phyloP scores from a whole-genome alignment of 2,797 vertebrate species.

The Taeniopygia guttata region DNA sequence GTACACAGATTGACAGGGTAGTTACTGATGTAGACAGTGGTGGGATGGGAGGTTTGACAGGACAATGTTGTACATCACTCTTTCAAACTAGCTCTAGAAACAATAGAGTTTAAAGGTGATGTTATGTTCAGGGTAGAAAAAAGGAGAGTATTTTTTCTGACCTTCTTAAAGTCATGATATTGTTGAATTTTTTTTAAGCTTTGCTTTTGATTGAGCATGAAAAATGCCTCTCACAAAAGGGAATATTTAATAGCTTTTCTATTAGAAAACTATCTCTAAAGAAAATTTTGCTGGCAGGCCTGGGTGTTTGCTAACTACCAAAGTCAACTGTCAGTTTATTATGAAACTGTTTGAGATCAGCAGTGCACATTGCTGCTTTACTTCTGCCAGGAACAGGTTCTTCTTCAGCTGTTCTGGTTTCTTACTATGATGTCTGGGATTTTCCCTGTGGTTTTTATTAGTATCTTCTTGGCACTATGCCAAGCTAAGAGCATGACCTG shows the following conservation, averaged over 20 bases:
- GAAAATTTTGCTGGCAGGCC: not conserved
- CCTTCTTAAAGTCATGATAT: not conserved
- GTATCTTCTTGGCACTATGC: not conserved
- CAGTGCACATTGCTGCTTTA: not conserved
- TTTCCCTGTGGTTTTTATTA: not conserved
- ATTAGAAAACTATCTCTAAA: not conserved
- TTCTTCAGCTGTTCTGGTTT: not conserved
- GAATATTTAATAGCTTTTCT: not conserved
- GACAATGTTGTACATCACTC: not conserved
- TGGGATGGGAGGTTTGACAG: not conserved
- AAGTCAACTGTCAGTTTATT: conserved; percentile 1
- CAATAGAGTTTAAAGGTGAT: not conserved
- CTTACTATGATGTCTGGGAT: not conserved
- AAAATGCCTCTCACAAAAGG: not conserved
- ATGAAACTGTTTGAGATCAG: not conserved
- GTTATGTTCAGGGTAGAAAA: not conserved
- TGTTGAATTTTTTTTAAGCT: not conserved
- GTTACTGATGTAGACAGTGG: not conserved
- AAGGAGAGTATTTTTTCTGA: not conserved
- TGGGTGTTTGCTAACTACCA: not conserved
- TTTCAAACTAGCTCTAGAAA: not conserved
- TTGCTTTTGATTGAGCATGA: not conserved
- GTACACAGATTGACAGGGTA: conserved; percentile 1
- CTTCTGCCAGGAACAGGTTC: not conserved
- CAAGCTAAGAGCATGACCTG: not conserved